These are phyloP conservation scores for Elegia similella DNA, from an alignment of 2,888 invertebrate species.

Conservation along the genomic window DNA sequence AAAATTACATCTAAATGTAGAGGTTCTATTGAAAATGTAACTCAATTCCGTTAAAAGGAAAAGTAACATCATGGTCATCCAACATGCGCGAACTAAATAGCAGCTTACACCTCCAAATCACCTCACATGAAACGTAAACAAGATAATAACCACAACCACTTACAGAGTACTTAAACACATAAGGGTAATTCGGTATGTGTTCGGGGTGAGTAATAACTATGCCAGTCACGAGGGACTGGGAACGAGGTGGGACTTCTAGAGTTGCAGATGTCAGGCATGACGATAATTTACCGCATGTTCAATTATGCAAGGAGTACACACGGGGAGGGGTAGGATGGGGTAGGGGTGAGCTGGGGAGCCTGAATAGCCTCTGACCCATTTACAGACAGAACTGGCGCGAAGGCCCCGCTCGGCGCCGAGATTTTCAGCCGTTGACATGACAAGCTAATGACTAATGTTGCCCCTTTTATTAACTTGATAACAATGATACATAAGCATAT, in stretches of 20 bases:
- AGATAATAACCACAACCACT: constrained; percentile 24
- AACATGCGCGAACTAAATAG: background rate
- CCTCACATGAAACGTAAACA: constrained; percentile 22
- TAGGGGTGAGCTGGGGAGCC: constrained; percentile 41
- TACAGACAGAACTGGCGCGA: constrained; percentile 62
- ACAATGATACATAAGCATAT: background rate
- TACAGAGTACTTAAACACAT: constrained; percentile 20
- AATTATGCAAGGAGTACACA: constrained; percentile 75
- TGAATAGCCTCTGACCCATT: constrained; percentile 78
- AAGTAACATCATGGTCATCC: background rate
- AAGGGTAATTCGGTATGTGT: constrained; percentile 20
- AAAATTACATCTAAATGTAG: no score
- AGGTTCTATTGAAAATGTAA: background rate
- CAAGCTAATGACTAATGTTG: constrained; percentile 13
- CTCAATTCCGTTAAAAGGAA: background rate
- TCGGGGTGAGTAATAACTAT: constrained; percentile 23
- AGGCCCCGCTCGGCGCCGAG: constrained; percentile 46
- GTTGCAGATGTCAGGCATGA: constrained; percentile 59
- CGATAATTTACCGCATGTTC: constrained; percentile 76
- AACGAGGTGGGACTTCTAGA: constrained; percentile 39
- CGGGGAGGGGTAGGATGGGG: constrained; percentile 47
- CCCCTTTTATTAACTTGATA: background rate
- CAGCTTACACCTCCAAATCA: constrained; percentile 4
- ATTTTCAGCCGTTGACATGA: constrained; percentile 39
- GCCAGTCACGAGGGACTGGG: constrained; percentile 24